Conservation (phyloP, 2,888 invertebrate species). For the Cosmorhoe ocellata region DNA sequence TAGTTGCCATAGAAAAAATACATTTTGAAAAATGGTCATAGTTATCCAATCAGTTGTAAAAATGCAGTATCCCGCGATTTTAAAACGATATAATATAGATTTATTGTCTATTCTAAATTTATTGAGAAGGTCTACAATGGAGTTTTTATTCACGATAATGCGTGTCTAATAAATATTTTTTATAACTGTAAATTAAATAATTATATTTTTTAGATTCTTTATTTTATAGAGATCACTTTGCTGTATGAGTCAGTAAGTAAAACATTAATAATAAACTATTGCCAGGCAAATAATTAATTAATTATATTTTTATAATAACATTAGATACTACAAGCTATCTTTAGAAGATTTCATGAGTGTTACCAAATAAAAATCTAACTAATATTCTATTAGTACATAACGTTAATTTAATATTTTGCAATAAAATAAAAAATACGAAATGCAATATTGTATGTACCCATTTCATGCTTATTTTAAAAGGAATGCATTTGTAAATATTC, state of each 20-base stretch:
- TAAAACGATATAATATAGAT: no score
- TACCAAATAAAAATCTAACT: conserved; percentile 10
- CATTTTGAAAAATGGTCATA: no score
- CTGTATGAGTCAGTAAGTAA: conserved; percentile 25
- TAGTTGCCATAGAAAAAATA: no score
- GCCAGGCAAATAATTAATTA: conserved; percentile 15
- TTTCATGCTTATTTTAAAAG: conserved; percentile 24
- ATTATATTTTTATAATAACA: not conserved
- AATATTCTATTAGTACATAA: conserved; percentile 34
- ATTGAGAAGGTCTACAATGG: no score
- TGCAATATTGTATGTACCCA: conserved; percentile 32
- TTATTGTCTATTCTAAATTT: no score
- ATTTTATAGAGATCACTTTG: conserved; percentile 33
- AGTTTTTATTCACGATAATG: no score
- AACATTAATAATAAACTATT: conserved; percentile 4
- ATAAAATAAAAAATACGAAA: conserved; percentile 27
- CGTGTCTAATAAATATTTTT: no score
- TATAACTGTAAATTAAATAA: conserved; percentile 6
- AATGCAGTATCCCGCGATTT: no score
- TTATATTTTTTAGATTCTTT: conserved; percentile 18
- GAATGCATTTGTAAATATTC: conserved; percentile 25
- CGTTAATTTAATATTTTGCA: conserved; percentile 39
- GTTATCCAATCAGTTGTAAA: no score
- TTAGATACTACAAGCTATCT: conserved; percentile 13
- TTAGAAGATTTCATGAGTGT: not conserved